Percentiles rank a stretch among this genome's conserved stretches.
Evolutionary conservation across 2,113 vertebrate genomes (phyloP).

Genomic region (Merops nubicus): DNA sequence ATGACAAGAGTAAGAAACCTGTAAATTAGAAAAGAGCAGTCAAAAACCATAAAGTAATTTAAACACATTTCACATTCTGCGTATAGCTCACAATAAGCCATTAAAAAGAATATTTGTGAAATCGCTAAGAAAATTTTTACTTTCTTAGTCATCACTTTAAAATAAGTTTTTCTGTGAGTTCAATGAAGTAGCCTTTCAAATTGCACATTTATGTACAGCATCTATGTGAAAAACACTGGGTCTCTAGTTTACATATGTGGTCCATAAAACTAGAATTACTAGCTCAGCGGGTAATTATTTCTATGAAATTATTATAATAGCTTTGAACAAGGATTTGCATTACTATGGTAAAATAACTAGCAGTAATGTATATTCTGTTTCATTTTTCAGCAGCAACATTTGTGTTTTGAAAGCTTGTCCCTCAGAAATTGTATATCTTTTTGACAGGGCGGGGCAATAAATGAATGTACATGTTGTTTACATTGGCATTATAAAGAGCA

Average conservation of each 20-base stretch:
- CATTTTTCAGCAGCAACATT: constrained; percentile 24
- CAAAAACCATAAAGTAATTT: not conserved
- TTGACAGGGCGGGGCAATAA: not conserved
- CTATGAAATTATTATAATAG: constrained; percentile 63
- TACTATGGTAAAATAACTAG: constrained; percentile 43
- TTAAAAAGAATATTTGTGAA: not conserved
- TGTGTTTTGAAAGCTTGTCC: constrained; percentile 39
- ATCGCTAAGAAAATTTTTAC: not conserved
- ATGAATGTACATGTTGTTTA: not conserved
- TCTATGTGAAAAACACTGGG: constrained; percentile 28
- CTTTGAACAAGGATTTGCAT: constrained; percentile 58
- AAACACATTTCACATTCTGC: not conserved
- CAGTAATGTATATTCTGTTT: constrained; percentile 19
- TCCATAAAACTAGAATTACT: constrained; percentile 67
- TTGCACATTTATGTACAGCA: constrained; percentile 34
- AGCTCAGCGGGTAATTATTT: constrained; percentile 53
- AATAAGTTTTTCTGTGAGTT: not conserved
- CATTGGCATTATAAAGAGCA: not conserved
- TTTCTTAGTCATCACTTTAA: not conserved
- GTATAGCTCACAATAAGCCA: not conserved
- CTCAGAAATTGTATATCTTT: constrained; percentile 44
- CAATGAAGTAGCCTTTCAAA: constrained; percentile 7
- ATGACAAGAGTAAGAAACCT: not conserved
- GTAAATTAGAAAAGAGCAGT: not conserved
- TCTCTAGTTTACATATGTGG: constrained; percentile 45